Evolutionary conservation across 2,113 vertebrate species (phyloP).

Genomic region (Cebidichthys violaceus): DNA sequence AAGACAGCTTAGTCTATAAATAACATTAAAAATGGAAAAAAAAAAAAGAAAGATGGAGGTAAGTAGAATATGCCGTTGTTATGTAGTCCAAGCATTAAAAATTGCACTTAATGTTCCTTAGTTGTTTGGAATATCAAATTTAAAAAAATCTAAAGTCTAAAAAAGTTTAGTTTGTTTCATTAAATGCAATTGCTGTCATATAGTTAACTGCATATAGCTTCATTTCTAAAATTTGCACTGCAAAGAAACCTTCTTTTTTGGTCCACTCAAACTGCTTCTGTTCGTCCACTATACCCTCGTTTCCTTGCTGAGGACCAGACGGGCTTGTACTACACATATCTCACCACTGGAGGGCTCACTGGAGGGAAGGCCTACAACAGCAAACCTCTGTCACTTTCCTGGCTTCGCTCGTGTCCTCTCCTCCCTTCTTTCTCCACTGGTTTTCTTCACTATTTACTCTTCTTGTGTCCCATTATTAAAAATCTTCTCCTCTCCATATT

Average conservation of each 20-base stretch:
- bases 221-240: background rate
- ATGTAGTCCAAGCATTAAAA: too few relatives aligned
- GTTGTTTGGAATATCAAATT: too few relatives aligned
- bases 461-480: background rate
- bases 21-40: too few relatives aligned
- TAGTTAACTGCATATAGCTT: too few relatives aligned
- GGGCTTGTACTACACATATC: slow-evolving; percentile 5
- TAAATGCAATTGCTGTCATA: too few relatives aligned
- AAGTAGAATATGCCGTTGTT: too few relatives aligned
- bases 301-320: background rate
- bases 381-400: background rate
- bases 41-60: too few relatives aligned
- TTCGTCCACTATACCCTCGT: background rate
- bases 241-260: too few relatives aligned
- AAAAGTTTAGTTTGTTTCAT: too few relatives aligned
- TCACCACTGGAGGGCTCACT: slow-evolving; percentile 50
- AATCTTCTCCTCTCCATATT: background rate
- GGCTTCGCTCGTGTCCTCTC: background rate
- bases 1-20: too few relatives aligned
- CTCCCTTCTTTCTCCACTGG: background rate
- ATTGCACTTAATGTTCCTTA: too few relatives aligned
- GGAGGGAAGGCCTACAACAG: background rate
- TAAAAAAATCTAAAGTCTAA: too few relatives aligned
- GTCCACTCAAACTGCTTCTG: background rate
- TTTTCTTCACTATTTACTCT: background rate